Evolutionary conservation across 2,888 invertebrate species (phyloP), one percentile per base, ranked within the genome.

Genomic region (Cataglyphis rosenhaueri): DNA sequence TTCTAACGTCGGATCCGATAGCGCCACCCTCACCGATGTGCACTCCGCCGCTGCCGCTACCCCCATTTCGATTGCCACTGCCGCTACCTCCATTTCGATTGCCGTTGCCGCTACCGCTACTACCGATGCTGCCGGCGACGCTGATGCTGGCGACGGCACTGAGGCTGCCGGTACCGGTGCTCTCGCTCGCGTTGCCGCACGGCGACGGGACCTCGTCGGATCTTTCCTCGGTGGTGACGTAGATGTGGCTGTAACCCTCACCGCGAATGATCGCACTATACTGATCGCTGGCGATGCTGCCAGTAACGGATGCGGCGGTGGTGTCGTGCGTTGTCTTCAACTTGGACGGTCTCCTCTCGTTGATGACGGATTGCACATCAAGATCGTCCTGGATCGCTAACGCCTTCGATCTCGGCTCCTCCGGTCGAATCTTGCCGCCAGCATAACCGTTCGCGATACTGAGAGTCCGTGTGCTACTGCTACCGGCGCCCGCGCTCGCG

Each of bases 361-460:
- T 94, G 68, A 94, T 94, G 55, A 94, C 86, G 6, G 94, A 94
- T 79, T 94, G 94, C 65, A 94, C 94, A 87, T 94, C 94, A 35
- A 94, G 84, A 52, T 93, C 92, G 48, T 91, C 91, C 15, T 57
- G 68, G 5, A 41, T 41, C 18, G 38, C 48, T 21, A 52, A 70
- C 38, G 35, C 18, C 35, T 82, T 91, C 57, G 5, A 10, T 32
- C 44, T 89, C 5, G 65, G 66, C 4, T 89, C 70, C 35, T 86
- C 85, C 9, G 44, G 9, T 18, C 71, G 78, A 15, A 59, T 1
- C 21, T 55, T 78, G 75, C 81, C 59, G 74, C 65, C 75, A 1
- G 86, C 85, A 73, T 87, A 86, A 15, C 87, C 87, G 82, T 85
- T 88, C 62, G 83, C 82, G 12, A 85, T 82, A 59, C 87, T 88